phyloP scores from a whole-genome alignment of 2,113 vertebrate species.

The Egretta garzetta region DNA sequence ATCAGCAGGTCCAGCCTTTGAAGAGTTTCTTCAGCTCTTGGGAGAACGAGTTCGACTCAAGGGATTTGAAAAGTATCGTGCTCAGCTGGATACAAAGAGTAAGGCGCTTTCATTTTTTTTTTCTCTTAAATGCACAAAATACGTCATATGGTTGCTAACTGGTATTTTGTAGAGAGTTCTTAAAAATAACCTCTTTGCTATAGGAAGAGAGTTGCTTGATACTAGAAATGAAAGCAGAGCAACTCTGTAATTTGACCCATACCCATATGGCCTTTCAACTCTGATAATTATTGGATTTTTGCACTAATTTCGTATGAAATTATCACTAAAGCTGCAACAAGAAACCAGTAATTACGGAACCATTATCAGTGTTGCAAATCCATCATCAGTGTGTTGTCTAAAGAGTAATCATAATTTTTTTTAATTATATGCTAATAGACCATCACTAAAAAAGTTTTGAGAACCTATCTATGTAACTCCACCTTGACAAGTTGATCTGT shows the following conservation, averaged over 20 bases:
- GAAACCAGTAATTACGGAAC: not conserved
- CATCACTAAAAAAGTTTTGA: not conserved
- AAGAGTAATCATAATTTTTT: not conserved
- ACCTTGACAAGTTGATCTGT: not conserved
- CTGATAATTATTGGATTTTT: not conserved
- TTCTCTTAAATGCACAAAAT: not conserved
- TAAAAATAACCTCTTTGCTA: not conserved
- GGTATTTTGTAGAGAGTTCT: not conserved
- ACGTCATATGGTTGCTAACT: not conserved
- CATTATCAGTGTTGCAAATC: not conserved
- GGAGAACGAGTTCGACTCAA: conserved; percentile 93
- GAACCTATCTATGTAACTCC: not conserved
- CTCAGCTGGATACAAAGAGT: conserved; percentile 97
- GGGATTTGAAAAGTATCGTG: conserved; percentile 94
- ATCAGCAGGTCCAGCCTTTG: conserved; percentile 87
- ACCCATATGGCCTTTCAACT: not conserved
- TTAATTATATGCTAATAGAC: not conserved
- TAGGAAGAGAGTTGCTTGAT: not conserved
- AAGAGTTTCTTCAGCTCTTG: conserved; percentile 93
- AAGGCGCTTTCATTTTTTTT: conserved; percentile 48
- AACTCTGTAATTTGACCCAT: not conserved
- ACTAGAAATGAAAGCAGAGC: not conserved
- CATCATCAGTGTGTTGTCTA: not conserved
- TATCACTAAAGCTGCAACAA: not conserved
- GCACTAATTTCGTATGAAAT: not conserved